phyloP scores from a whole-genome alignment of 2,797 vertebrate genomes.

The Moxostoma hubbsi region DNA sequence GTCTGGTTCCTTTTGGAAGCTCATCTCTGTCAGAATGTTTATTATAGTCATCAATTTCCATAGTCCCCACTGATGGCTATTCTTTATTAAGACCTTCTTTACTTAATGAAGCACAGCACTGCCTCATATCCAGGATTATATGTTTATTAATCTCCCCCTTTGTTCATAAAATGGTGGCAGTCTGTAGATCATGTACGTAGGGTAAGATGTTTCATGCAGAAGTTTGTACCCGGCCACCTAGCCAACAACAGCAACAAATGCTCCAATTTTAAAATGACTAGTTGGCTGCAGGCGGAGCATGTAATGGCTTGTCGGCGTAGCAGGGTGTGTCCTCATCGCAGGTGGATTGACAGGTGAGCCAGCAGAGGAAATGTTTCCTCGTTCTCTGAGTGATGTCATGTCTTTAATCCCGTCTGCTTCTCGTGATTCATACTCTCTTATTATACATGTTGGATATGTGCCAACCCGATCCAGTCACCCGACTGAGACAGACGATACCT shows the following conservation, averaged over 20 bases:
- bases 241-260: not conserved
- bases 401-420: constrained; percentile 33
- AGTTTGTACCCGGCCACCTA: not conserved
- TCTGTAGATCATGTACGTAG: not conserved
- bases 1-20: constrained; percentile 29
- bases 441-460: constrained; percentile 11
- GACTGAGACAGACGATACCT: not conserved
- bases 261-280: not conserved
- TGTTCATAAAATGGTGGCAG: not conserved
- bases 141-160: constrained; percentile 8
- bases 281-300: not conserved
- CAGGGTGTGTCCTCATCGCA: constrained; percentile 20
- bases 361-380: constrained; percentile 27
- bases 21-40: constrained; percentile 38
- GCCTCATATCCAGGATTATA: constrained; percentile 5
- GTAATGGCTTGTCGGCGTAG: not conserved
- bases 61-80: constrained; percentile 14
- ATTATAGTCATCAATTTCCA: constrained; percentile 32
- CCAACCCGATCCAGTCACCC: constrained; percentile 27
- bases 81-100: constrained; percentile 34
- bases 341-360: constrained; percentile 42
- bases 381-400: constrained; percentile 40
- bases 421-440: constrained; percentile 37
- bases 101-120: not conserved
- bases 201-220: not conserved